Base-by-base conservation (phyloP, 1,140 invertebrate genomes). In the Brachystomella parvula region DNA sequence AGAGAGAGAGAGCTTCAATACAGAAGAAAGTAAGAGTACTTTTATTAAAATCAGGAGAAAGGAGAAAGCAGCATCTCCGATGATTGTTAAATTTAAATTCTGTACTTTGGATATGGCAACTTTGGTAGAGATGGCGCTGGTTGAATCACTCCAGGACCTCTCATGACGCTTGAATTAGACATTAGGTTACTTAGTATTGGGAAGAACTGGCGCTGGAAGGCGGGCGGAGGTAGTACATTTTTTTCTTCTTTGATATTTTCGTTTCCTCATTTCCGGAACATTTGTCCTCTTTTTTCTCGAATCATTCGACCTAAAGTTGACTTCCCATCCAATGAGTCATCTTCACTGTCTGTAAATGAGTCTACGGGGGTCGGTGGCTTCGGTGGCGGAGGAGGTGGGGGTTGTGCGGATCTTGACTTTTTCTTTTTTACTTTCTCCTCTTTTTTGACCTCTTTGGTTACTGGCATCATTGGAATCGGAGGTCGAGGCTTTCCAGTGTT, bases 301-400 rank as follows among this genome's bases (percentile, higher is more conserved):
- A 73, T 1, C 68, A 68, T 66, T 68, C 49, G 65, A n/a, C 64
- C 49, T 9, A 73, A 60, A 1, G 66, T 70, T 0, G 63, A 65
- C 53, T 66, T 68, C 24, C 66, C 66, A 53, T 72, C 71, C 2
- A 53, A 21, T 2, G 17, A 17, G 47, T 68, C 59, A 26, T 30
- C 61, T 26, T 39, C 49, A 39, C 29, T 39, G 24, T 59, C 61
- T 17, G 29, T 35, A 47, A 49, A 33, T 2, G 47, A 49, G 3
- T 64, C 62, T 24, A 15, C 15, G 17, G 58, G 21, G 19, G 29
- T 47, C 2, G 19, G 15, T 56, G 28, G 19, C 3, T 35, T 47
- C 28, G 9, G 35, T 1, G 60, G 65, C 33, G 60, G 47, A 1
- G 35, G 61, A 30, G 32, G 33, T n/a, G 39, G 32, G 17, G 32